Evolutionary conservation across 2,797 vertebrate species (phyloP).

Genomic region (Premnoplex brunnescens): DNA sequence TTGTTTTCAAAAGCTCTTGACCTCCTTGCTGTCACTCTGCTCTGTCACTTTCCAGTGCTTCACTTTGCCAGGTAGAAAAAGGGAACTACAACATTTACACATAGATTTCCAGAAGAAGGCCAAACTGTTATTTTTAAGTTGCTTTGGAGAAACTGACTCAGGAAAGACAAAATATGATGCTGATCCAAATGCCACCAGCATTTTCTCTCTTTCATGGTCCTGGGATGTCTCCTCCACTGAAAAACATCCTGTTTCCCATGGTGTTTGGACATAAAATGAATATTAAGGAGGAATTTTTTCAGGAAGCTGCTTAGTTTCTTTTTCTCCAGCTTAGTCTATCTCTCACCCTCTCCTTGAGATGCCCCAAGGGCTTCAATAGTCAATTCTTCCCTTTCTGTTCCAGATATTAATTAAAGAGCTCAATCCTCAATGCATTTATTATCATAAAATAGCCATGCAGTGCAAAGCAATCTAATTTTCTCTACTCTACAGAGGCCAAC

Average conservation of each 20-base stretch:
- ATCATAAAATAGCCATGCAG: conserved; percentile 8
- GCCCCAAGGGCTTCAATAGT: background rate
- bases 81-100: background rate
- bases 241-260: background rate
- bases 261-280: background rate
- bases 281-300: background rate
- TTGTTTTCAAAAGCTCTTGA: background rate
- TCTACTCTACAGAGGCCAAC: background rate
- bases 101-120: background rate
- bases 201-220: background rate
- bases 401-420: conserved; percentile 50
- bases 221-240: background rate
- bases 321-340: background rate
- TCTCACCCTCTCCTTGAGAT: conserved; percentile 17
- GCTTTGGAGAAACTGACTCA: background rate
- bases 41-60: background rate
- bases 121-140: background rate
- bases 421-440: conserved; percentile 36
- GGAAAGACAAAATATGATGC: background rate
- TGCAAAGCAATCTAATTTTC: conserved; percentile 37
- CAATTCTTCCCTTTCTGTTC: conserved; percentile 17
- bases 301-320: background rate
- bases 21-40: background rate
- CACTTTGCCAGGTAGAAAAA: background rate
- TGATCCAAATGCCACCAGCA: background rate